A percentile compares a stretch with the other conserved stretches of the same genome.
phyloP scores from a whole-genome alignment of 2,797 vertebrate genomes.

The Tarsius wallacei region DNA sequence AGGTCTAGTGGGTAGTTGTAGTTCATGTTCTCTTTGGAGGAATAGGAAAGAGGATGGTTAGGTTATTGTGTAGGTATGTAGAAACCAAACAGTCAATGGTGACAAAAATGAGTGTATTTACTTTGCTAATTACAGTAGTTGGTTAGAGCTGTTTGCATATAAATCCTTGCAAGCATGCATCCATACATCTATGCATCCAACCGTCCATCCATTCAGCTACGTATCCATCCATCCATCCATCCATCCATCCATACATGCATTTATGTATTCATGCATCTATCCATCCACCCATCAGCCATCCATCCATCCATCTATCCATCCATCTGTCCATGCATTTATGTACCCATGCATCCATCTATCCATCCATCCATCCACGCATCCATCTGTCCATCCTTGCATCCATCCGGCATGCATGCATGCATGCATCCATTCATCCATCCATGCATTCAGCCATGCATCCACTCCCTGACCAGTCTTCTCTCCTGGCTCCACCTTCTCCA shows the following conservation, averaged over 20 bases:
- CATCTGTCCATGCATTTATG: too few species aligned
- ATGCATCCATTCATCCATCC: too few species aligned
- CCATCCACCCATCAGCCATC: too few species aligned
- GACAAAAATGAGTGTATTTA: not conserved
- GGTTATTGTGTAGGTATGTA: not conserved
- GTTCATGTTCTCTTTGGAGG: not conserved
- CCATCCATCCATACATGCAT: too few species aligned
- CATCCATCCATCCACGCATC: too few species aligned
- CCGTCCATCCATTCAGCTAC: too few species aligned
- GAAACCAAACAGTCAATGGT: not conserved
- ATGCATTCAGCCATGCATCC: not conserved
- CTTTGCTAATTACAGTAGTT: not conserved
- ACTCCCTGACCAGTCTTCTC: not conserved
- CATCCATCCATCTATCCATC: too few species aligned
- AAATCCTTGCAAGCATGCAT: fast-evolving
- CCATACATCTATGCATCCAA: too few species aligned
- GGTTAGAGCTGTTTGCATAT: not conserved
- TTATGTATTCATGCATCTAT: too few species aligned
- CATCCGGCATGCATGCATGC: fast-evolving
- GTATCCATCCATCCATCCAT: too few species aligned
- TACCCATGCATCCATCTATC: too few species aligned
- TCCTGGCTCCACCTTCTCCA: not conserved
- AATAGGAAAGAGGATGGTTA: not conserved
- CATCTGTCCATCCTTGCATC: too few species aligned
- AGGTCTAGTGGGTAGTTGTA: not conserved